Base-by-base conservation (phyloP, 2,888 invertebrate species). In the Eumacrocentrus americanus region DNA sequence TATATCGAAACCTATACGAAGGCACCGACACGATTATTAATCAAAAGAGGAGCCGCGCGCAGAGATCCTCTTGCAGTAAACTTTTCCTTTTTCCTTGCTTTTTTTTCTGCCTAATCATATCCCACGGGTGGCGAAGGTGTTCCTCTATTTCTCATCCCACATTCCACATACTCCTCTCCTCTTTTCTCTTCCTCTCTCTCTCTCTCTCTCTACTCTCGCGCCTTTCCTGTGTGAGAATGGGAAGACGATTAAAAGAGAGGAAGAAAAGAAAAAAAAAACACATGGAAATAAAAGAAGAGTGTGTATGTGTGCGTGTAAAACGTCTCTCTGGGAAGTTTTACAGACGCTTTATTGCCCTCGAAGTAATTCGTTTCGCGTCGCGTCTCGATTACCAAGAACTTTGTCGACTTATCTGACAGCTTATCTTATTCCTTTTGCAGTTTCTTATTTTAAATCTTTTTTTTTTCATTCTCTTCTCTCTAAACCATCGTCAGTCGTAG, bases 351-450 rank as follows among this genome's bases (percentile, higher is more conserved):
- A 54, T 54, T 54, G 44, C 54, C 54, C 34, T 42, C 34, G 54
- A 35, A 44, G 54, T 42, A 38, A 55, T 56, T 58, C 53, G 57
- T 60, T 62, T 44, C 44, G 53, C 42, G 29, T 56, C 40, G 46
- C 52, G 22, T 50, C 22, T 25, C 54, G 50, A 60, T 63, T 60
- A 58, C 57, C 34, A 18, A 37, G 54, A 62, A 59, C 54, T 57
- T 50, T 53, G 51, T 58, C 58, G 57, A 46, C 58, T 63, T 63
- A 60, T 63, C 63, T 51, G 44, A 42, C 40, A 29, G 42, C 54
- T 54, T 42, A 54, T 54, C 54, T 47, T 37, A 20, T 51, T 50
- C 42, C 29, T 54, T 44, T 46, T 55, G 50, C 29, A 29, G 38
- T 29, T 47, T 46, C 38, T 57, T 46, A 12, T 16, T 44, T 48